phyloP scores from a whole-genome alignment of 2,113 vertebrate species.

The Pleuronectes platessa region DNA sequence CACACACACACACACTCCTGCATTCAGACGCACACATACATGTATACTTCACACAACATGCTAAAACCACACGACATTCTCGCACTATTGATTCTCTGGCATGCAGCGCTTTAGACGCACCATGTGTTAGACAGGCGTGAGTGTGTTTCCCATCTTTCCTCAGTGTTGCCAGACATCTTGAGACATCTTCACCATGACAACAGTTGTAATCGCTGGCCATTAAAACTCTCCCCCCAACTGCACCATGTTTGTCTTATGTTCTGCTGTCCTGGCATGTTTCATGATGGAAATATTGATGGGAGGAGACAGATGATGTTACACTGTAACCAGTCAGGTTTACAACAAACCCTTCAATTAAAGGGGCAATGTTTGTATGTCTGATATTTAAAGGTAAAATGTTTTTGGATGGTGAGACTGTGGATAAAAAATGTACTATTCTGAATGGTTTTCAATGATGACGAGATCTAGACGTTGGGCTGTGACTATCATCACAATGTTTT shows the following conservation, averaged over 20 bases:
- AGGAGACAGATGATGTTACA: constrained; percentile 3
- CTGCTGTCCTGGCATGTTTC: constrained; percentile 18
- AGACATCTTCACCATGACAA: constrained; percentile 64
- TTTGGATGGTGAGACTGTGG: neutral
- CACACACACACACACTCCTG: constrained; percentile 20
- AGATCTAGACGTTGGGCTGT: too few species aligned
- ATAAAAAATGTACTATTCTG: neutral
- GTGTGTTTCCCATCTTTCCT: constrained; percentile 24
- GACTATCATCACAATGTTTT: too few species aligned
- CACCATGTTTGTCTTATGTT: constrained; percentile 22
- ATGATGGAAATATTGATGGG: constrained; percentile 11
- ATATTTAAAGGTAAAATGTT: neutral
- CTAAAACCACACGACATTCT: constrained; percentile 20
- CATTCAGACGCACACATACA: constrained; percentile 34
- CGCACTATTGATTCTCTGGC: neutral
- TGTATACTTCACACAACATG: constrained; percentile 12
- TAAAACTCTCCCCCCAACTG: constrained; percentile 29
- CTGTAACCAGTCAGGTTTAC: constrained; percentile 2
- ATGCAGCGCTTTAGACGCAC: constrained; percentile 5
- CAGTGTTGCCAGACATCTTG: constrained; percentile 44
- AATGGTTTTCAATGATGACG: neutral
- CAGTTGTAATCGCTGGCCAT: constrained; percentile 53
- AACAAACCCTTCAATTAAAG: too few species aligned
- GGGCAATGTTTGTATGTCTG: neutral
- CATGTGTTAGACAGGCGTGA: constrained; percentile 21